Conservation (phyloP, 2,797 vertebrate genomes). For the Sciurus carolinensis region DNA sequence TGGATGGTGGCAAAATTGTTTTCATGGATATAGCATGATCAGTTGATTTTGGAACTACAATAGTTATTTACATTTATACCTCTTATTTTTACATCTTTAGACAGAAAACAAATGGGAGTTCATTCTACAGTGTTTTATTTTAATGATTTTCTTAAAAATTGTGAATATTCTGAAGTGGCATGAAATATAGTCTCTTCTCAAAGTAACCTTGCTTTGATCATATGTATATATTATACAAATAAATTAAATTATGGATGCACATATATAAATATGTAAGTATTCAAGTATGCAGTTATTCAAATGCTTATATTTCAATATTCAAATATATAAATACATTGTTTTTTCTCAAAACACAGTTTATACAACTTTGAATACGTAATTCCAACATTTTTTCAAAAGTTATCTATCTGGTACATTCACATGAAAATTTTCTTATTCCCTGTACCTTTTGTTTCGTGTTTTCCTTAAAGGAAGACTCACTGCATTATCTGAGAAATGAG, state of each 20-base stretch:
- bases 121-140: neutral
- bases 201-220: neutral
- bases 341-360: neutral
- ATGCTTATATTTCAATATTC: neutral
- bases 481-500: conserved; percentile 89
- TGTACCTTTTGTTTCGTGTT: neutral
- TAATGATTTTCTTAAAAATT: neutral
- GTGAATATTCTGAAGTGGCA: neutral
- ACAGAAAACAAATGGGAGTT: neutral
- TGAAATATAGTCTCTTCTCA: neutral
- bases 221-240: no score
- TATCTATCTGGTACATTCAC: neutral
- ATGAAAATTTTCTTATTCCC: neutral
- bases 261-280: no score
- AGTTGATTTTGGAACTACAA: neutral
- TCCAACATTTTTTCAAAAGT: neutral
- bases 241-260: neutral
- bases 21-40: neutral
- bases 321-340: neutral
- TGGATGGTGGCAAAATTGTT: neutral
- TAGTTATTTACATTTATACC: neutral
- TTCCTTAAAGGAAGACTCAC: conserved; percentile 87
- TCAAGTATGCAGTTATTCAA: neutral
- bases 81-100: neutral
- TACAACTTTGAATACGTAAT: neutral